Percentiles rank a stretch among this genome's conserved stretches.
These are phyloP conservation scores for Spodoptera litura DNA, from an alignment of 1,140 invertebrate species.

Conservation along the genomic window DNA sequence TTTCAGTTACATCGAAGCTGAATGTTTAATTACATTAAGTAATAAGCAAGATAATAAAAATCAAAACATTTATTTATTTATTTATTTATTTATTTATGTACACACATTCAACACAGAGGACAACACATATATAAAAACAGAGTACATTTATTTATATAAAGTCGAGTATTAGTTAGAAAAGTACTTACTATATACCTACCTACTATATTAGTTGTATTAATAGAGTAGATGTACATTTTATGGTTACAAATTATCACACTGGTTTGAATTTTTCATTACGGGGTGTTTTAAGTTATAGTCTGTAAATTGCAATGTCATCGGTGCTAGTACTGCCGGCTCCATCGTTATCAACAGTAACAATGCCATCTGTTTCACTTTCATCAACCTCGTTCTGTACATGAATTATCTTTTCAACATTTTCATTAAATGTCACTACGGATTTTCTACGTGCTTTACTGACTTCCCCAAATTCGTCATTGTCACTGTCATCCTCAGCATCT, in stretches of 20 bases:
- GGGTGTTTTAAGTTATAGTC: slow-evolving; percentile 59
- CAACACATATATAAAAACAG: no score
- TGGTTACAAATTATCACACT: no score
- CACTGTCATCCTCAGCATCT: slow-evolving; percentile 64
- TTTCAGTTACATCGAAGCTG: no score
- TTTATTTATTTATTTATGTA: no score
- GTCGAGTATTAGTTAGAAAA: slow-evolving; percentile 6
- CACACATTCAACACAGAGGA: no score
- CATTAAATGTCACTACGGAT: slow-evolving; percentile 82
- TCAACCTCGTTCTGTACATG: slow-evolving; percentile 72
- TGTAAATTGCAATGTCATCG: slow-evolving; percentile 62
- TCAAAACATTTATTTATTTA: background rate
- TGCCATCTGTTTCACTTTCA: background rate
- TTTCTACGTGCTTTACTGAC: slow-evolving; percentile 65
- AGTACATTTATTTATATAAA: background rate
- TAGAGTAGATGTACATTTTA: background rate
- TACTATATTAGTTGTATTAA: background rate
- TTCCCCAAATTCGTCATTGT: slow-evolving; percentile 80
- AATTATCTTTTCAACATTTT: slow-evolving; percentile 83
- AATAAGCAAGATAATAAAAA: background rate
- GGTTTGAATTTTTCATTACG: no score
- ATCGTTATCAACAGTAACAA: background rate
- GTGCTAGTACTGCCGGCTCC: background rate
- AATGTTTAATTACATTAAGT: background rate
- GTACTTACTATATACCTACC: background rate